Evolutionary conservation across 2,113 vertebrate species (phyloP), one percentile per base, ranked within the genome.

Genomic region (Eptesicus fuscus): DNA sequence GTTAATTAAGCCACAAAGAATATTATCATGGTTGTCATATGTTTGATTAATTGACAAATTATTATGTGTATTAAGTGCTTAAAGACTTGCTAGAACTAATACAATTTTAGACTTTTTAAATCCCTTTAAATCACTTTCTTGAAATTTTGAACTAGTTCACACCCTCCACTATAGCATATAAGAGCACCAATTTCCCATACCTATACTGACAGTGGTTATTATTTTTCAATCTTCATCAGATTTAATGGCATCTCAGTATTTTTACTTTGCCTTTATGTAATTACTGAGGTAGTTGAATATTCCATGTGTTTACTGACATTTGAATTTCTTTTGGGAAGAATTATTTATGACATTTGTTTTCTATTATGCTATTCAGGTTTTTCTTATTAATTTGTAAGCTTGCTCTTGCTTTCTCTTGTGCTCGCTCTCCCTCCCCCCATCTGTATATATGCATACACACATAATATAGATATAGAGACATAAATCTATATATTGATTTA

Each of bases 191-290:
- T 90, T 92, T 93, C 37, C 67, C 22, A 82, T 40, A 42, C 3
- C 40, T 23, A 37, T 17, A 59, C 1, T 18, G 77, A 25, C 13
- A 79, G 6, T 80, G 37, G 10, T 67, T 94, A n/a, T 88, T 92
- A 63, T 32, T 90, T 83, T 94, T 93, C 30, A 44, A 35, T 18
- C 9, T 37, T 71, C 88, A 42, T 71, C 28, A 53, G n/a, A 85
- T 69, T 71, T 7, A n/a, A 7, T 71, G 28, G 3, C 17, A 85
- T 90, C 44, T 84, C 25, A 61, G 10, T 71, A 88, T 73, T 89
- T 88, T 88, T 47, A 71, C 5, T 83, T 74, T n/a, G 17, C n/a
- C 23, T 94, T 96, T 70, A 83, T 51, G 80, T 92, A 16, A 93
- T 79, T 71, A 10, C 4, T 77, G 35, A 90, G 9, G 18, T 61